A percentile compares a stretch with the other conserved stretches of the same genome.
phyloP scores from a whole-genome alignment of 1,140 invertebrate genomes.

The Lasioglossum albipes region DNA sequence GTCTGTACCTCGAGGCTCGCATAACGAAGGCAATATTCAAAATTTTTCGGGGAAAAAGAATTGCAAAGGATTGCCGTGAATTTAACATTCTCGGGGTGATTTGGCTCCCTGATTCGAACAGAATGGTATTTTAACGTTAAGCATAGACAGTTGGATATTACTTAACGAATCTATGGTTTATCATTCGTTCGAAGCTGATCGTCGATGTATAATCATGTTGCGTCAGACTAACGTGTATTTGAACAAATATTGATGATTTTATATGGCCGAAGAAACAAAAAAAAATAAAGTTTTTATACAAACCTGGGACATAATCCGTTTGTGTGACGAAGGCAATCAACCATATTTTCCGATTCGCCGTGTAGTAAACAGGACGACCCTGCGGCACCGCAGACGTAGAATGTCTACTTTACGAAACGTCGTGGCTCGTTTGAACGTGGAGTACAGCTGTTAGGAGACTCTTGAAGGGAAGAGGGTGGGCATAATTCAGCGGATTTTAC shows the following conservation, averaged over 20 bases:
- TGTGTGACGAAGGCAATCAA: not conserved
- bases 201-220: constrained; percentile 53
- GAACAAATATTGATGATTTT: constrained; percentile 64
- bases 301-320: constrained; percentile 26
- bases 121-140: constrained; percentile 28
- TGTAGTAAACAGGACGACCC: not conserved
- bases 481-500: constrained; percentile 5
- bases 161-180: constrained; percentile 36
- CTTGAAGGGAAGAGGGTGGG: no score
- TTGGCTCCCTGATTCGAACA: constrained; percentile 4
- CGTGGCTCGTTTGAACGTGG: no score
- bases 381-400: no score
- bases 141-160: constrained; percentile 36
- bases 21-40: no score
- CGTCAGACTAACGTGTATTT: constrained; percentile 54
- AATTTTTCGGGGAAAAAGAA: no score
- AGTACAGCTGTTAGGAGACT: no score
- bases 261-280: constrained; percentile 51
- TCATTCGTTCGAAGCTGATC: constrained; percentile 46
- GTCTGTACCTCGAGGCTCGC: no score
- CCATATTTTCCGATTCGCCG: constrained; percentile 1
- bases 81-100: no score
- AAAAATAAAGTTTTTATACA: constrained; percentile 62
- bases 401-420: not conserved
- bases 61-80: no score